A percentile compares a stretch with the other conserved stretches of the same genome.
Evolutionary conservation across 2,888 invertebrate genomes (phyloP).

Genomic region (Hypercompe scribonia): DNA sequence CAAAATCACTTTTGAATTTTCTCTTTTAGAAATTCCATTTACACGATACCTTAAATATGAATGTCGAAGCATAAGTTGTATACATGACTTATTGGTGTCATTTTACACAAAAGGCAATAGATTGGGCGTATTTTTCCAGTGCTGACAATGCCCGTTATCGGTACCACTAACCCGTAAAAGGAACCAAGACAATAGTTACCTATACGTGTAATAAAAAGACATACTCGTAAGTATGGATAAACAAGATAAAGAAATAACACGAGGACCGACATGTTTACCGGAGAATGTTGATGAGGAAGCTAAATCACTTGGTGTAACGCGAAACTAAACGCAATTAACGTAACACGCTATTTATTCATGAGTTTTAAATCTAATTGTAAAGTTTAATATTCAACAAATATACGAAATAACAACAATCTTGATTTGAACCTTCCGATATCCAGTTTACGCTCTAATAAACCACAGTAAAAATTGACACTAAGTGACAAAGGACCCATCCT

Average conservation of each 20-base stretch:
- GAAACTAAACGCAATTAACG: neutral
- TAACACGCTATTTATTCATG: constrained; percentile 4
- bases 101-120: neutral
- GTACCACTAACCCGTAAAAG: constrained; percentile 17
- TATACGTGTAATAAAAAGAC: constrained; percentile 20
- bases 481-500: no score
- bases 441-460: no score
- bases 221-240: constrained; percentile 34
- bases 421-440: neutral
- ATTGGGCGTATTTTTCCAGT: neutral
- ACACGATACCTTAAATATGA: neutral
- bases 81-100: neutral
- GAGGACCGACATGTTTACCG: constrained; percentile 35
- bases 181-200: constrained; percentile 10
- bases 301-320: neutral
- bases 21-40: no score
- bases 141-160: constrained; percentile 4
- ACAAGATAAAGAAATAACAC: constrained; percentile 35
- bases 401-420: neutral
- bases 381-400: neutral
- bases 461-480: no score
- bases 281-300: constrained; percentile 7
- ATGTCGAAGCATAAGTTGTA: neutral
- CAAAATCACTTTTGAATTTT: neutral
- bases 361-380: neutral